phyloP scores from a whole-genome alignment of 1,140 invertebrate genomes.

The Magallana angulata region DNA sequence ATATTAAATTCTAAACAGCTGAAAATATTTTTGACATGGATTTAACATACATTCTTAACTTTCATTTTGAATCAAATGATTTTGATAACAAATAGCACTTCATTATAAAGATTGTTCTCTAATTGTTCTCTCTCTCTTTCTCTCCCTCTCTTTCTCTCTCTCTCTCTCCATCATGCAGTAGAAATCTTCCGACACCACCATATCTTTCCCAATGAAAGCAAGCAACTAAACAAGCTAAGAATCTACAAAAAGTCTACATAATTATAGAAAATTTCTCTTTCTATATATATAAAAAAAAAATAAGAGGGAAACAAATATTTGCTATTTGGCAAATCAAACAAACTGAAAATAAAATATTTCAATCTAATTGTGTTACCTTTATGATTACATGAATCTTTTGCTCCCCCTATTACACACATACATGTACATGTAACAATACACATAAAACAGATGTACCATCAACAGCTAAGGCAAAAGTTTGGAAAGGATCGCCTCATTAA shows the following conservation, averaged over 20 bases:
- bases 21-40: too few species aligned
- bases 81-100: too few species aligned
- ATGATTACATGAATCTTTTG: not conserved
- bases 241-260: not conserved
- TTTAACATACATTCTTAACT: too few species aligned
- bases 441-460: too few species aligned
- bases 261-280: not conserved
- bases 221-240: not conserved
- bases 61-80: too few species aligned
- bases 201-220: not conserved
- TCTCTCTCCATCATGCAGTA: not conserved
- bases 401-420: too few species aligned
- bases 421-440: not conserved
- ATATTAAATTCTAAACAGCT: too few species aligned
- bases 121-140: too few species aligned
- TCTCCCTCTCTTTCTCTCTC: not conserved
- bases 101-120: too few species aligned
- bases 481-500: too few species aligned
- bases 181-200: not conserved
- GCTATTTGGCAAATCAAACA: conserved; percentile 26
- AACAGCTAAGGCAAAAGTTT: too few species aligned
- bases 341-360: not conserved
- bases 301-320: not conserved
- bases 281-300: not conserved
- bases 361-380: not conserved